Base-by-base conservation (phyloP, 2,113 vertebrate species). In the Delphinapterus leucas region DNA sequence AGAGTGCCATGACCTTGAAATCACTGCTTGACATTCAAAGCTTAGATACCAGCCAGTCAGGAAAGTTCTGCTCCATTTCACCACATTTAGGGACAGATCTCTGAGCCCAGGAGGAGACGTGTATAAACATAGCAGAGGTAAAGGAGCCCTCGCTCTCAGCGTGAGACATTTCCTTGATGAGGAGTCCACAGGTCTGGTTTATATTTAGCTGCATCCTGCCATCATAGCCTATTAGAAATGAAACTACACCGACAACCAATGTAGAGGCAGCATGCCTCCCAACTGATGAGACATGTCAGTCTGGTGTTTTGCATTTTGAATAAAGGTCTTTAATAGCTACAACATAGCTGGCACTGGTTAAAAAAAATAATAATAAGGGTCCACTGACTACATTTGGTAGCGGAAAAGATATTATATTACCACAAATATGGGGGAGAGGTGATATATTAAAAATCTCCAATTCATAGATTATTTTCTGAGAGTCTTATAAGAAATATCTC, bases 161-260 rank as follows among this genome's bases (percentile, higher is more conserved):
- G 33, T 95, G 96, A 97, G 97, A 96, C 88, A 28, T 96, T 99
- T 98, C 97, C 97, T 96, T 97, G 96, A 98, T 95, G 96, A 98
- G 93, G 81, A 97, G 80, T 96, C 89, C 93, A 65, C 11, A 38
- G 88, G 89, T 98, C 98, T 99, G 98, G 49, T 97, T 98, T 98
- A 90, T 98, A 97, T 98, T 98, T 98, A 98, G 98, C 98, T 98
- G 98, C 97, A 88, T 98, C 77, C 76, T 95, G 94, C 94, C 85
- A 97, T 98, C 81, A 90, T 0, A 88, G 61, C 58, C 80, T 65
- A 90, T 97, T 94, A 90, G 88, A 96, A 94, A 94, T 96, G 96
- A 97, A 97, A 79, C 93, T 47, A 96, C 55, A 65, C n/a, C 15
- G 80, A 95, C 90, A 93, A 91, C 71, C 28, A 85, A 6, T 28